Conservation (phyloP, 2,113 vertebrate genomes). For the Ovis aries region DNA sequence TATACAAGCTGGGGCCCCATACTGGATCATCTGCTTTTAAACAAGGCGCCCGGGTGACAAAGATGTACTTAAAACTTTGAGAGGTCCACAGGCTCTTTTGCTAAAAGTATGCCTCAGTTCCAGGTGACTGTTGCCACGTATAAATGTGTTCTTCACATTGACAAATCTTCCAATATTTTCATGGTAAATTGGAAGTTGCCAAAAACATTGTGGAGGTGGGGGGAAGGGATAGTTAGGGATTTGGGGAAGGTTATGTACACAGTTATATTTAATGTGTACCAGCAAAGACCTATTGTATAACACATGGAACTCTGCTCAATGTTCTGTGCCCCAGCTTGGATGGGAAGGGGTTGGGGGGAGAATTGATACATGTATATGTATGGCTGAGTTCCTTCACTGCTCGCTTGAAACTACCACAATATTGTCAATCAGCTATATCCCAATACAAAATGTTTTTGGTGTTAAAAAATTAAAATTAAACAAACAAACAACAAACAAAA, state of each 20-base stretch:
- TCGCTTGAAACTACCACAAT: neutral
- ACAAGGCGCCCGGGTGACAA: neutral
- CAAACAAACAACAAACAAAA: neutral
- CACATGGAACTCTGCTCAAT: neutral
- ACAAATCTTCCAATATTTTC: neutral
- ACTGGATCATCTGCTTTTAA: neutral
- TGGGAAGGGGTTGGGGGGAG: neutral
- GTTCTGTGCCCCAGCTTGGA: neutral
- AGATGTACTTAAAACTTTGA: neutral
- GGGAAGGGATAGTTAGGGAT: neutral
- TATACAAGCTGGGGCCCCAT: neutral
- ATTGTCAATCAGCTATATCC: neutral
- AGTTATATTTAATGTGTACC: neutral
- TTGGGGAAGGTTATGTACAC: neutral
- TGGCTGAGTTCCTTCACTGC: neutral
- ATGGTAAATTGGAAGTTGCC: neutral
- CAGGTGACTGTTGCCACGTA: neutral
- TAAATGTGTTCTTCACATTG: neutral
- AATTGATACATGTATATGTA: neutral
- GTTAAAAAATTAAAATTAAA: neutral
- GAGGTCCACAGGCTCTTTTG: neutral
- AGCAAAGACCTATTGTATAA: neutral
- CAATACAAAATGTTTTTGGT: neutral
- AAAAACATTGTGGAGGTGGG: neutral
- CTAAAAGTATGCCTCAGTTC: neutral